Evolutionary conservation across 2,797 vertebrate genomes (phyloP).

Genomic region (Bradypodion pumilum): DNA sequence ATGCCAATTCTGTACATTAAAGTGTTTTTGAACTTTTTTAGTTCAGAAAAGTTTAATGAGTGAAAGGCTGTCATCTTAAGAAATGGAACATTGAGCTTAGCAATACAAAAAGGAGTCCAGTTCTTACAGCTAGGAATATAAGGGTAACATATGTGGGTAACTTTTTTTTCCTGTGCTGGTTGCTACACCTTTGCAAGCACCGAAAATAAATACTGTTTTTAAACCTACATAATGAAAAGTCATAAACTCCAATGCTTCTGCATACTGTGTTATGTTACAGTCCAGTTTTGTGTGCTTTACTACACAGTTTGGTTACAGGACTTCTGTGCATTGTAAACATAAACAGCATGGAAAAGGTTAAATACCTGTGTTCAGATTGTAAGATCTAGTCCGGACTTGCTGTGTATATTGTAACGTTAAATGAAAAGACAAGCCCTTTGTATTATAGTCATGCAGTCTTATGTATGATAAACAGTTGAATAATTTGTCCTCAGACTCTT

Average conservation of each 20-base stretch:
- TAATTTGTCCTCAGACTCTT: constrained; percentile 94
- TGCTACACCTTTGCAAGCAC: constrained; percentile 76
- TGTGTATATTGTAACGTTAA: constrained; percentile 99
- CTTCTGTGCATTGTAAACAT: constrained; percentile 99
- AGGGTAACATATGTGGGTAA: constrained; percentile 67
- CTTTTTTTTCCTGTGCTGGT: constrained; percentile 53
- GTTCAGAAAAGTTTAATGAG: constrained; percentile 67
- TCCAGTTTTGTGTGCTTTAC: constrained; percentile 89
- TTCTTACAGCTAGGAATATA: constrained; percentile 73
- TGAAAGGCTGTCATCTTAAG: constrained; percentile 71
- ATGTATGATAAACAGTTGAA: constrained; percentile 99
- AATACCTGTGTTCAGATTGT: constrained; percentile 99
- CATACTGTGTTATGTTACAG: constrained; percentile 82
- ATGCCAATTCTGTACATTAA: constrained; percentile 72
- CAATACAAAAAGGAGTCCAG: constrained; percentile 71
- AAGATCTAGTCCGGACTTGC: constrained; percentile 99
- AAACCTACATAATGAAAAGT: constrained; percentile 69
- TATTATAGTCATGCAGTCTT: constrained; percentile 99
- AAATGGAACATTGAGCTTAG: constrained; percentile 64
- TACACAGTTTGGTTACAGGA: constrained; percentile 92
- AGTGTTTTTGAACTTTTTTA: constrained; percentile 59
- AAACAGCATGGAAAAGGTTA: constrained; percentile 99
- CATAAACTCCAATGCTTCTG: constrained; percentile 78
- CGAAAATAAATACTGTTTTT: constrained; percentile 75
- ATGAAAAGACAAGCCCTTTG: constrained; percentile 95